These are phyloP conservation scores for Phrixothrix hirtus DNA, from an alignment of 2,888 invertebrate species.

Conservation along the genomic window DNA sequence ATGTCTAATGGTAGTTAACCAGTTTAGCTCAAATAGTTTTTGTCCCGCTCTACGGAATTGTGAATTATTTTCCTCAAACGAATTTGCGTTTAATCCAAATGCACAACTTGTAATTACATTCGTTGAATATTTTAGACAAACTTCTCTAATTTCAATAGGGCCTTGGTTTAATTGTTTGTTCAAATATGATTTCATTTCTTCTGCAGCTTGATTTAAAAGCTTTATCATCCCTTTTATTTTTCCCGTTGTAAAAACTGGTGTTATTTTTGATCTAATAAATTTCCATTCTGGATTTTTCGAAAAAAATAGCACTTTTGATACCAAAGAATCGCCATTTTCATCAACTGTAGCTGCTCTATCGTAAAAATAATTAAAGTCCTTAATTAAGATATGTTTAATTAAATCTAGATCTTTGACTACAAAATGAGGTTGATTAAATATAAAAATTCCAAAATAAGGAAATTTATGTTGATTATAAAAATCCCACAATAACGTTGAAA, in stretches of 20 bases:
- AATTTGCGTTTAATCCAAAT: no score
- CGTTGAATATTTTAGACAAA: no score
- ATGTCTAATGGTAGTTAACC: no score
- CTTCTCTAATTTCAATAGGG: no score
- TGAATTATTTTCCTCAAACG: no score
- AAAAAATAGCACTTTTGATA: slow-evolving; percentile 52
- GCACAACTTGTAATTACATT: no score
- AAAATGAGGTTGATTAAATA: slow-evolving; percentile 55
- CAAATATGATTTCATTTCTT: background rate
- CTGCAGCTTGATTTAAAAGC: slow-evolving; percentile 53
- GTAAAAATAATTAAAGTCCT: slow-evolving; percentile 56
- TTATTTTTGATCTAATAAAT: slow-evolving; percentile 56
- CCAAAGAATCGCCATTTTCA: slow-evolving; percentile 51
- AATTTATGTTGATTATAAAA: slow-evolving; percentile 40
- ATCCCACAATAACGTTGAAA: slow-evolving; percentile 41
- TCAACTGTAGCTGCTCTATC: slow-evolving; percentile 55
- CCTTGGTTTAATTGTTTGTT: no score
- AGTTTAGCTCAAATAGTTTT: no score
- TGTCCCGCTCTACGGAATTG: no score
- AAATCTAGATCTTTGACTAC: slow-evolving; percentile 55
- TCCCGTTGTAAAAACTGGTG: slow-evolving; percentile 60
- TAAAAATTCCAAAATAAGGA: slow-evolving; percentile 54
- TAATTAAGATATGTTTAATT: slow-evolving; percentile 54
- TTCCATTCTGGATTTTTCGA: slow-evolving; percentile 59
- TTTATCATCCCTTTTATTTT: slow-evolving; percentile 61